Percentiles rank a stretch among this genome's conserved stretches.
Conservation (phyloP, 1,140 invertebrate genomes). For the Cylas formicarius region DNA sequence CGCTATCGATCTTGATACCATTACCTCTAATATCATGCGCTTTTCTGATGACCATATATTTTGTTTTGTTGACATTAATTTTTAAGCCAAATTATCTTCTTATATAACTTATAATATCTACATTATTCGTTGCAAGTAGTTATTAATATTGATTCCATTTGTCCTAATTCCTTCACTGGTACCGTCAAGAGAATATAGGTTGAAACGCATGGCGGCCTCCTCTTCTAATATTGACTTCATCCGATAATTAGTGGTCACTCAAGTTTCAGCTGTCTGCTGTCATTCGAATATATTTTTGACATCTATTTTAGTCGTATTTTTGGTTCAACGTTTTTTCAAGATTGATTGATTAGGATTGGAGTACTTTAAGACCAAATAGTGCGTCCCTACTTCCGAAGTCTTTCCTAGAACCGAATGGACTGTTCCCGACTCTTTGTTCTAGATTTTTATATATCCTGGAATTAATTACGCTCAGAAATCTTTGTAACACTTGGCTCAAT, state of each 20-base stretch:
- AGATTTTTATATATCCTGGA: conserved; percentile 13
- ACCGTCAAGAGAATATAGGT: conserved; percentile 26
- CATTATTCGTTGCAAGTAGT: conserved; percentile 16
- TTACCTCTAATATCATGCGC: conserved; percentile 11
- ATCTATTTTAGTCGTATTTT: conserved; percentile 7
- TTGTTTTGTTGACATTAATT: conserved; percentile 20
- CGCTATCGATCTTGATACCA: conserved; percentile 12
- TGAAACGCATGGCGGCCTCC: conserved; percentile 36
- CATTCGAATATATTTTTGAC: conserved; percentile 12
- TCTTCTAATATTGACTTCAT: conserved; percentile 22
- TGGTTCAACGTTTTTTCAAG: conserved; percentile 16
- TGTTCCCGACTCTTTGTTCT: conserved; percentile 8
- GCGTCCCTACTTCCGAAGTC: conserved; percentile 10
- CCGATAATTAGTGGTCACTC: conserved; percentile 19
- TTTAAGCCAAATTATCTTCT: conserved; percentile 11
- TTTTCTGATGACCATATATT: conserved; percentile 20
- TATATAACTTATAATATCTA: conserved; percentile 11
- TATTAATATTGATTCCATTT: conserved; percentile 19
- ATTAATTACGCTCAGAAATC: conserved; percentile 20
- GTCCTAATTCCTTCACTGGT: conserved; percentile 15
- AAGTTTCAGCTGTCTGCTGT: conserved; percentile 2
- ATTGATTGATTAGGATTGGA: conserved; percentile 13
- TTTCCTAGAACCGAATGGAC: conserved; percentile 7
- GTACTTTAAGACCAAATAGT: conserved; percentile 13
- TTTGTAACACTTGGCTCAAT: conserved; percentile 16